phyloP scores from a whole-genome alignment of 1,140 invertebrate species.

The Ceratosolen fusciceps region DNA sequence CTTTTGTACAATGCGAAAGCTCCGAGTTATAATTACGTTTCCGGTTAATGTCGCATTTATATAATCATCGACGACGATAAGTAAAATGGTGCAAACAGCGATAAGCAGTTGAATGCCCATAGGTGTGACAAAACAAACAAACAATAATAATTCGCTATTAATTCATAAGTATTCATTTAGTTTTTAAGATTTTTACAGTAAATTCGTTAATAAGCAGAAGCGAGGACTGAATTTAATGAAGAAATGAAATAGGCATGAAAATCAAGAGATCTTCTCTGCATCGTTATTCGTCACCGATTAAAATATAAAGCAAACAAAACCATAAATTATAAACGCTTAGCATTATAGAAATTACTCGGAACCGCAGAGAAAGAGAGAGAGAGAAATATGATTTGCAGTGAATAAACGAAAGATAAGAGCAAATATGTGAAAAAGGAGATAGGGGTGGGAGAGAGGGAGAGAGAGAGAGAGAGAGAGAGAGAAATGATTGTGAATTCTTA shows the following conservation, averaged over 20 bases:
- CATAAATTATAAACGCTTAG: slow-evolving; percentile 36
- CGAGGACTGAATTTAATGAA: slow-evolving; percentile 38
- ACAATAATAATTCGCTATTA: slow-evolving; percentile 55
- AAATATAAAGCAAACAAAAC: slow-evolving; percentile 24
- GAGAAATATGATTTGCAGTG: slow-evolving; percentile 23
- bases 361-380: not conserved
- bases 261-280: slow-evolving; percentile 12
- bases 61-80: not conserved
- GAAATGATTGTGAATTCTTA: slow-evolving; percentile 33
- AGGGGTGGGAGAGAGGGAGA: slow-evolving; percentile 2
- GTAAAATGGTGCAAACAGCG: not conserved
- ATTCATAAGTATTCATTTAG: slow-evolving; percentile 63
- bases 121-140: slow-evolving; percentile 41
- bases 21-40: not conserved
- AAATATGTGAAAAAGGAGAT: not conserved
- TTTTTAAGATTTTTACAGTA: slow-evolving; percentile 63
- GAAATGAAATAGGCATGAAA: slow-evolving; percentile 16
- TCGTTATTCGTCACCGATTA: slow-evolving; percentile 41
- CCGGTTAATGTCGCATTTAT: not conserved
- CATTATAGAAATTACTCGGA: slow-evolving; percentile 41
- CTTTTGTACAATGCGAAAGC: not conserved
- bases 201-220: slow-evolving; percentile 52
- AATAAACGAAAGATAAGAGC: slow-evolving; percentile 5
- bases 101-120: slow-evolving; percentile 20
- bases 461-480: slow-evolving; percentile 19